Evolutionary conservation across 2,113 vertebrate species (phyloP).

Genomic region (Amazona guildingii): DNA sequence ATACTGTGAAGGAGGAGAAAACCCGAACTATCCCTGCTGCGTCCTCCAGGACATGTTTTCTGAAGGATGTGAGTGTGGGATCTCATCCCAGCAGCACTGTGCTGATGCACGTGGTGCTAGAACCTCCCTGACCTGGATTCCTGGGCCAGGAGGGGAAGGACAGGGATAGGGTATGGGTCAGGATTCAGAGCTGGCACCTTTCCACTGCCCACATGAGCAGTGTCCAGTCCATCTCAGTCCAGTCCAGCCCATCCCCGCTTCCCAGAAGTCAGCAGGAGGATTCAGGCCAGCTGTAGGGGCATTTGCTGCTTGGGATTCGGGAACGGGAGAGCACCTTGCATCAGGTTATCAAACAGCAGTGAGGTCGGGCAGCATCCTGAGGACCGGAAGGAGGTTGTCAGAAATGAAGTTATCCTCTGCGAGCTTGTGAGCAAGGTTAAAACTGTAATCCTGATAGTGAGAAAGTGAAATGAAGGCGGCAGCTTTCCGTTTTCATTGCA

Average conservation of each 20-base stretch:
- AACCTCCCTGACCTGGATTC: not conserved
- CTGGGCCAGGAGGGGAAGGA: not conserved
- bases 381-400: not conserved
- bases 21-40: not conserved
- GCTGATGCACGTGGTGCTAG: accelerated
- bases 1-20: not conserved
- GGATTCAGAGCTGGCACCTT: not conserved
- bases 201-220: accelerated
- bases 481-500: not conserved
- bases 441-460: not conserved
- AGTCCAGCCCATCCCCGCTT: not conserved
- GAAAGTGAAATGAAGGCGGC: not conserved
- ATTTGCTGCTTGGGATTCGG: accelerated
- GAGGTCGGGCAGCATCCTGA: not conserved
- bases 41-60: not conserved
- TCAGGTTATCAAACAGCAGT: not conserved
- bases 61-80: not conserved
- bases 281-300: not conserved
- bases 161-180: not conserved
- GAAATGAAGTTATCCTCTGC: not conserved
- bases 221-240: not conserved
- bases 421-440: not conserved
- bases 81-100: not conserved
- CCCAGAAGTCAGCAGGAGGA: not conserved
- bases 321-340: not conserved